phyloP scores from a whole-genome alignment of 2,113 vertebrate species.

The Ailuropoda melanoleuca region DNA sequence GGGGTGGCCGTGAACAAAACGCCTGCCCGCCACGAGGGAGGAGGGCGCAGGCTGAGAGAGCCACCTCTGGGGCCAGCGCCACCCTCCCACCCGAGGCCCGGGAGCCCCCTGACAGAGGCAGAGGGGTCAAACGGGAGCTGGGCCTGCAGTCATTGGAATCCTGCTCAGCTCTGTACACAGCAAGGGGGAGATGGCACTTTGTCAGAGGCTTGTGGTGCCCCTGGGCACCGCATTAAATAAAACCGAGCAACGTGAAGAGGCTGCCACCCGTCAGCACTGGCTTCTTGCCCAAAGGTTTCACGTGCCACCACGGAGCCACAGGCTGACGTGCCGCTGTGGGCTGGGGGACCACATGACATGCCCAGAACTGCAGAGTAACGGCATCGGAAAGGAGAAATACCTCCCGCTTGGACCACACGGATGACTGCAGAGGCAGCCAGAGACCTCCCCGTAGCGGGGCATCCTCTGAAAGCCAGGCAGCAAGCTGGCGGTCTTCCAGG shows the following conservation, averaged over 20 bases:
- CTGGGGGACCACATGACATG: background rate
- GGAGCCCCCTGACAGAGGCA: background rate
- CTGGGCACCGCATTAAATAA: conserved; percentile 24
- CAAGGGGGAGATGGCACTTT: background rate
- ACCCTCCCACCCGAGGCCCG: background rate
- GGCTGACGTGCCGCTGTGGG: conserved; percentile 24
- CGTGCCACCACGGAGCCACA: background rate
- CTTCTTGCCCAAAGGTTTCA: conserved; percentile 62
- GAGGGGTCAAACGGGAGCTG: background rate
- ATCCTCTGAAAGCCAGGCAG: background rate
- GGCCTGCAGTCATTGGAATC: background rate
- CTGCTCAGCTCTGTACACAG: background rate
- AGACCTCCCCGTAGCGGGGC: background rate
- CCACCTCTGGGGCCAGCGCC: background rate
- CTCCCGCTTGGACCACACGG: background rate
- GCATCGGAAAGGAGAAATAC: conserved; percentile 29
- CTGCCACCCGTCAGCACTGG: conserved; percentile 46
- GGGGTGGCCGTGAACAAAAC: background rate
- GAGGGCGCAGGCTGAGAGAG: background rate
- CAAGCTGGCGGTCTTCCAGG: background rate
- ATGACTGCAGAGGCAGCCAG: background rate
- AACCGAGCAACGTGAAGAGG: conserved; percentile 35
- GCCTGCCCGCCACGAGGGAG: background rate
- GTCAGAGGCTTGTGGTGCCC: conserved; percentile 46
- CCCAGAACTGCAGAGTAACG: background rate